Evolutionary conservation across 2,113 vertebrate genomes (phyloP).

Genomic region (Hemibagrus wyckioides): DNA sequence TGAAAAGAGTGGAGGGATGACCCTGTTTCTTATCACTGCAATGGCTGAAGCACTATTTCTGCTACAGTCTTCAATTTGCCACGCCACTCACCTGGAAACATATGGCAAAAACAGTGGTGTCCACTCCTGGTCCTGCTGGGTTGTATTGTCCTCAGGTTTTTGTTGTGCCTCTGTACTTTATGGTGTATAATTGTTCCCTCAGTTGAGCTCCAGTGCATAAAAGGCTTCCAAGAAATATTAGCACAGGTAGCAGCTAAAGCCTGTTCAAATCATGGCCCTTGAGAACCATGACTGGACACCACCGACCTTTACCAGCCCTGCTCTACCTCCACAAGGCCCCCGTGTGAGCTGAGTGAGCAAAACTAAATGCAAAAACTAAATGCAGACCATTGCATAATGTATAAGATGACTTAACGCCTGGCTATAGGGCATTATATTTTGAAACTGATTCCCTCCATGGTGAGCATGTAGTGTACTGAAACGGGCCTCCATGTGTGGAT

Average conservation of each 20-base stretch:
- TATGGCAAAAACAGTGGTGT: slow-evolving; percentile 57
- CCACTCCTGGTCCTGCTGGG: slow-evolving; percentile 59
- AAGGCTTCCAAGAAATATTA: slow-evolving; percentile 46
- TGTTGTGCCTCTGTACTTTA: slow-evolving; percentile 53
- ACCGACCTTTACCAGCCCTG: slow-evolving; percentile 50
- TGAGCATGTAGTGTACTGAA: slow-evolving; percentile 48
- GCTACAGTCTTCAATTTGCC: slow-evolving; percentile 40
- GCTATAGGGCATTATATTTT: slow-evolving; percentile 42
- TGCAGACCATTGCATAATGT: slow-evolving; percentile 45
- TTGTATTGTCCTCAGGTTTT: slow-evolving; percentile 53
- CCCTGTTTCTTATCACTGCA: slow-evolving; percentile 32
- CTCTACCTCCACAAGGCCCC: slow-evolving; percentile 39
- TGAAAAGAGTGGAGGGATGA: slow-evolving; percentile 8
- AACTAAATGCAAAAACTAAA: slow-evolving; percentile 46
- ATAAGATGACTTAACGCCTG: slow-evolving; percentile 50
- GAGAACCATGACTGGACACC: slow-evolving; percentile 59
- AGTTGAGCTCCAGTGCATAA: slow-evolving; percentile 46
- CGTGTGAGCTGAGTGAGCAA: slow-evolving; percentile 42
- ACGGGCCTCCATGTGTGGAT: slow-evolving; percentile 39
- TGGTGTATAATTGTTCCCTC: slow-evolving; percentile 44
- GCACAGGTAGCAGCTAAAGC: slow-evolving; percentile 53
- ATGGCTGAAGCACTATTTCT: slow-evolving; percentile 32
- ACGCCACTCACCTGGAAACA: slow-evolving; percentile 54
- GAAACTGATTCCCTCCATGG: slow-evolving; percentile 39
- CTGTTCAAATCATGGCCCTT: slow-evolving; percentile 47